Conservation (phyloP, 2,113 vertebrate genomes). For the Anas platyrhynchos region DNA sequence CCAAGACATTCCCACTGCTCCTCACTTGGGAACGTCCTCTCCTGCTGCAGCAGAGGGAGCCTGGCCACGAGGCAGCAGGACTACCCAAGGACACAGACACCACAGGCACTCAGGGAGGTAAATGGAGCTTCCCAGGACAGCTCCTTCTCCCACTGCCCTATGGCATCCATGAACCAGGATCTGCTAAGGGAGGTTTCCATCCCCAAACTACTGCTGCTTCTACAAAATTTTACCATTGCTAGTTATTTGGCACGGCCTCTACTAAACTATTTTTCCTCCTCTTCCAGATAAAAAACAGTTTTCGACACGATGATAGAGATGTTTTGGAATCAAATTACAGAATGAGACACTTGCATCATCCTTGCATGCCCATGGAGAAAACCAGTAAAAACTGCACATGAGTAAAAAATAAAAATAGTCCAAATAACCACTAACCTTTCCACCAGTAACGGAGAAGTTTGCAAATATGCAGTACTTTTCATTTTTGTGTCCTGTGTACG, state of each 20-base stretch:
- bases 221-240: background rate
- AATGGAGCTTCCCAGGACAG: background rate
- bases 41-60: background rate
- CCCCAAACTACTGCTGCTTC: background rate
- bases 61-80: fast-evolving
- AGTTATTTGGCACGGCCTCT: background rate
- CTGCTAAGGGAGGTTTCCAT: background rate
- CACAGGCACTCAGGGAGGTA: background rate
- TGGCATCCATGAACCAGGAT: background rate
- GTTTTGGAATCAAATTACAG: background rate
- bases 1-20: fast-evolving
- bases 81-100: background rate
- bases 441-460: slow-evolving; percentile 97
- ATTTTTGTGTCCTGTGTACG: slow-evolving; percentile 97
- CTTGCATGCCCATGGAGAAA: background rate
- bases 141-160: background rate
- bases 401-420: background rate
- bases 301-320: background rate
- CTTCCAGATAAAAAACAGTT: background rate
- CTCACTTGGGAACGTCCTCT: background rate
- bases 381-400: background rate
- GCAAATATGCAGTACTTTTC: slow-evolving; percentile 99
- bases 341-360: background rate
- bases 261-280: background rate
- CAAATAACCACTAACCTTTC: slow-evolving; percentile 84